Evolutionary conservation across 2,797 vertebrate genomes (phyloP).

Genomic region (Semotilus atromaculatus): DNA sequence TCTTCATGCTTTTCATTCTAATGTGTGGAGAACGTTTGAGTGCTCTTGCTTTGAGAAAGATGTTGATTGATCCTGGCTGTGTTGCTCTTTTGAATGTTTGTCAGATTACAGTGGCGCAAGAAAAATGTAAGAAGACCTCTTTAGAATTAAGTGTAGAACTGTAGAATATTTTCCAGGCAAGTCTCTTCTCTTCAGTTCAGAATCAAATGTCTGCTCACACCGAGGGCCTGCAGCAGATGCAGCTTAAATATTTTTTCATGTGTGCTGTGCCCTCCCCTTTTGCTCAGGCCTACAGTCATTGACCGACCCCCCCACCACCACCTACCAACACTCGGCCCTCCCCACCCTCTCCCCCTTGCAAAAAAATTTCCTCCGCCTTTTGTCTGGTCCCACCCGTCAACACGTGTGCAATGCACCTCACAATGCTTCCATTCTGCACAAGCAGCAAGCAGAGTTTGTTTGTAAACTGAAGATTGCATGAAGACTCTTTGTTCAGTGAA

Average conservation of each 20-base stretch:
- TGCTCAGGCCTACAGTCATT: conserved; percentile 64
- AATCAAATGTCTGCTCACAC: conserved; percentile 69
- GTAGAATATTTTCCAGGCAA: conserved; percentile 3
- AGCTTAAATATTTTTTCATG: conserved; percentile 92
- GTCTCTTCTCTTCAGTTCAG: conserved; percentile 53
- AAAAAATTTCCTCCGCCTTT: conserved; percentile 16
- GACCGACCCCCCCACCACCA: conserved; percentile 52
- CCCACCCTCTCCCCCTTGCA: conserved; percentile 53
- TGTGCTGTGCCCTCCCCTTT: conserved; percentile 85
- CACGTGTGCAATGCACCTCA: conserved; percentile 72
- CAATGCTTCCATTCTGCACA: conserved; percentile 4
- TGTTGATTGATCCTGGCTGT: conserved; percentile 41
- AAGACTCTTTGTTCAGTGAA: neutral
- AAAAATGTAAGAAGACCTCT: neutral
- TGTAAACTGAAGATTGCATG: neutral
- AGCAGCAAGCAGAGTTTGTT: conserved; percentile 61
- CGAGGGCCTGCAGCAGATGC: conserved; percentile 73
- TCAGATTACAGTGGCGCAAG: neutral
- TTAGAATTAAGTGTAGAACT: neutral
- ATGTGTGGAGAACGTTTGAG: neutral
- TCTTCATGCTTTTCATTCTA: conserved; percentile 55
- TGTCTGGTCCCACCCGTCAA: conserved; percentile 73
- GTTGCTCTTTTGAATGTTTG: conserved; percentile 6
- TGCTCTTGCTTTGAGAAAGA: neutral
- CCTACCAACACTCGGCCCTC: conserved; percentile 64